Conservation (phyloP, 1,140 invertebrate genomes). For the Chironomus tepperi region DNA sequence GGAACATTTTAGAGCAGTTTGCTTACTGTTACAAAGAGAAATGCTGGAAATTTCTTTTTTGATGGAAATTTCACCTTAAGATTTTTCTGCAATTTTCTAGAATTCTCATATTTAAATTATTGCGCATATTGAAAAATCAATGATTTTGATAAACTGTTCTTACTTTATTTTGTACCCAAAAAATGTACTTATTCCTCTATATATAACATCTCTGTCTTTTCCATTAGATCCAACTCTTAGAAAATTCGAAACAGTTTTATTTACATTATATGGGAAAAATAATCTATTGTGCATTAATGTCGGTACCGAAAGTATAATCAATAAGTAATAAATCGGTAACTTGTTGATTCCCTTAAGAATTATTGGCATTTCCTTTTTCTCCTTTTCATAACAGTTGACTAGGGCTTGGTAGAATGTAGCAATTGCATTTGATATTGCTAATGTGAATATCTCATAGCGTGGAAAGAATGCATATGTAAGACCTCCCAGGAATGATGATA, state of each 20-base stretch:
- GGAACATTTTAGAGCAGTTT: background rate
- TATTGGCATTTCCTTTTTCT: background rate
- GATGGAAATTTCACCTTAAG: no score
- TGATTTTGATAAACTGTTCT: no score
- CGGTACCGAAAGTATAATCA: background rate
- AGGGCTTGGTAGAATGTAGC: background rate
- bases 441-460: background rate
- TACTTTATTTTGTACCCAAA: background rate
- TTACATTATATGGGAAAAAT: background rate
- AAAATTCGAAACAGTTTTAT: background rate
- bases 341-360: background rate
- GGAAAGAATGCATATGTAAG: background rate
- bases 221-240: background rate
- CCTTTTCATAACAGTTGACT: background rate
- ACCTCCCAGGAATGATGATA: background rate
- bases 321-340: background rate
- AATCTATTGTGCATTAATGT: background rate
- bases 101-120: no score
- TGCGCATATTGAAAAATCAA: no score
- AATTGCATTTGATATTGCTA: conserved; percentile 21
- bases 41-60: background rate
- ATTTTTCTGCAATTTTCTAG: no score
- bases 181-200: background rate
- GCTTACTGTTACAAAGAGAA: background rate
- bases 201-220: background rate